These are phyloP conservation scores for Chelonus insularis DNA, from an alignment of 1,140 invertebrate genomes.

Conservation along the genomic window DNA sequence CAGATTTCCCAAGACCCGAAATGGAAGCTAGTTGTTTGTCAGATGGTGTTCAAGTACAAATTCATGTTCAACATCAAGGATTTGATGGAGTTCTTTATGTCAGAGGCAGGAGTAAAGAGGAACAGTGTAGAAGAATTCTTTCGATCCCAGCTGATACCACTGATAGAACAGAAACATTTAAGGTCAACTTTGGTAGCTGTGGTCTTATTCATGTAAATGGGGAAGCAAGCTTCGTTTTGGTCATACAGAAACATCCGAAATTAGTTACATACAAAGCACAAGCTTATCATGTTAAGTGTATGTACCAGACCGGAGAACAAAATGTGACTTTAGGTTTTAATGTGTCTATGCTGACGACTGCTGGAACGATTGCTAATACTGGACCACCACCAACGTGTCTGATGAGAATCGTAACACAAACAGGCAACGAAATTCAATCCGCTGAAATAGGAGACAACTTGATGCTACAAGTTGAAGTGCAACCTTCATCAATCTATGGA, in stretches of 20 bases:
- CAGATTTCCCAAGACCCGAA: constrained; percentile 82
- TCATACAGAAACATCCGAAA: constrained; percentile 94
- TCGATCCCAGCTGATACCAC: constrained; percentile 70
- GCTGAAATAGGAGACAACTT: constrained; percentile 92
- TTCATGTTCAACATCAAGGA: constrained; percentile 75
- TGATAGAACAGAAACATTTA: constrained; percentile 77
- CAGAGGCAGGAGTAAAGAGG: constrained; percentile 91
- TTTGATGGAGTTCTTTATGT: constrained; percentile 93
- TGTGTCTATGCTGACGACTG: constrained; percentile 92
- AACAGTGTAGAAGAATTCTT: constrained; percentile 81
- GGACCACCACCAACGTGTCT: constrained; percentile 90
- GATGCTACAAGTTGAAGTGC: constrained; percentile 89
- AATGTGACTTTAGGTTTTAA: constrained; percentile 92
- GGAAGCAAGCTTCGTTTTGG: constrained; percentile 87
- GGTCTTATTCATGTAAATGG: constrained; percentile 90
- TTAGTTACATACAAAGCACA: constrained; percentile 92
- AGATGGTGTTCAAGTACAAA: constrained; percentile 87
- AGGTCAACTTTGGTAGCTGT: constrained; percentile 89
- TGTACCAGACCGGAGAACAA: constrained; percentile 91
- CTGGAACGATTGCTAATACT: constrained; percentile 92
- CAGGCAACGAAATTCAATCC: constrained; percentile 84
- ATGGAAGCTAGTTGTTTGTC: constrained; percentile 87
- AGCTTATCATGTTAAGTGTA: constrained; percentile 93
- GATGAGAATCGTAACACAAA: constrained; percentile 88
- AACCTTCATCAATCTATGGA: constrained; percentile 92